Conservation (phyloP, 2,888 invertebrate genomes). For the Pseudoips prasinana region DNA sequence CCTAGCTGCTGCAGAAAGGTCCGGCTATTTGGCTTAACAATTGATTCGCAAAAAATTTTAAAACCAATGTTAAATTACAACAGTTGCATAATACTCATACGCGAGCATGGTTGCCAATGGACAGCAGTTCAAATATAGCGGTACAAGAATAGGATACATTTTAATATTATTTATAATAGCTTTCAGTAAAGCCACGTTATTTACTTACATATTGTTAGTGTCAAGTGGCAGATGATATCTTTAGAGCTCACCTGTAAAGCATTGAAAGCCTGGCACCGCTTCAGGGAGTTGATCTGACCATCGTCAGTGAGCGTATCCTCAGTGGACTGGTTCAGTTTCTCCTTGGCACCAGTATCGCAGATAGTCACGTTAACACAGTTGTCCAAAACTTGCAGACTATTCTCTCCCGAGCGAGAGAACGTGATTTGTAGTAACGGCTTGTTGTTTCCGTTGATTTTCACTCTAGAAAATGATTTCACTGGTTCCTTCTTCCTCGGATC, state of each 20-base stretch:
- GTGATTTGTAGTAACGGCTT: constrained; percentile 71
- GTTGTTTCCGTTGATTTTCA: constrained; percentile 73
- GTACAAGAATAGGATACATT: too few species aligned
- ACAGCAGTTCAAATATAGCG: too few species aligned
- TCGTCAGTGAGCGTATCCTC: constrained; percentile 62
- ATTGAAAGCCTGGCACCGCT: constrained; percentile 76
- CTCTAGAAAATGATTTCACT: constrained; percentile 59
- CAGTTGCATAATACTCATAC: too few species aligned
- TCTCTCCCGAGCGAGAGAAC: constrained; percentile 63
- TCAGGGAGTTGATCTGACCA: constrained; percentile 57
- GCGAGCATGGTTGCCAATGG: too few species aligned
- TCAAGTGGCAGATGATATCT: too few species aligned
- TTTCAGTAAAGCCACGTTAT: too few species aligned
- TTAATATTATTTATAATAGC: too few species aligned
- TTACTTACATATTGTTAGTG: too few species aligned
- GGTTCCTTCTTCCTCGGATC: constrained; percentile 43
- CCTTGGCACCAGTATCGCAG: constrained; percentile 48
- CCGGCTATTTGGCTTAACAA: too few species aligned
- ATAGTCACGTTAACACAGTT: constrained; percentile 71
- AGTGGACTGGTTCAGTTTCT: constrained; percentile 49
- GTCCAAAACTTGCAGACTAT: constrained; percentile 67
- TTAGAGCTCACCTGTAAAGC: constrained; percentile 71
- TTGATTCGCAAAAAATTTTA: too few species aligned
- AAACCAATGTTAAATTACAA: too few species aligned
- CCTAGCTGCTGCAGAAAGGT: too few species aligned